Evolutionary conservation across 2,888 invertebrate genomes (phyloP).

Genomic region (Anorthoa munda): DNA sequence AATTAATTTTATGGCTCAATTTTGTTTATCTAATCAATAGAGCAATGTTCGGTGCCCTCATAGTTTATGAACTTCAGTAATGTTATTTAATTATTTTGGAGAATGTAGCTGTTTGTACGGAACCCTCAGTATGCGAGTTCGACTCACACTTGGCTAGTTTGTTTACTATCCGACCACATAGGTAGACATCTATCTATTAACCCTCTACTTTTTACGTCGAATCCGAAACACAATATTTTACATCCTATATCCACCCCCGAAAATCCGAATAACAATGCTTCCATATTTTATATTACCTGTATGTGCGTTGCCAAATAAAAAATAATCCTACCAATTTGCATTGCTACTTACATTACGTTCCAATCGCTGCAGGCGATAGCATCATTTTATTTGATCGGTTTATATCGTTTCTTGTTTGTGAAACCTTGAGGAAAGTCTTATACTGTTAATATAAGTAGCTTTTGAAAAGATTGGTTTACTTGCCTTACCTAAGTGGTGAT

Average conservation of each 20-base stretch:
- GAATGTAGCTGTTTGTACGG: too few relatives aligned
- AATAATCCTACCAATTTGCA: slow-evolving; percentile 73
- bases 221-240: slow-evolving; percentile 57
- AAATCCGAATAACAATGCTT: slow-evolving; percentile 74
- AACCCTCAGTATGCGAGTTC: too few relatives aligned
- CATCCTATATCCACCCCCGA: slow-evolving; percentile 64
- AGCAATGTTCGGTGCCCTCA: too few relatives aligned
- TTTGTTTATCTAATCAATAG: too few relatives aligned
- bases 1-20: too few relatives aligned
- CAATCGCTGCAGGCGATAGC: slow-evolving; percentile 65
- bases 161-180: too few relatives aligned
- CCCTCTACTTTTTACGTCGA: background rate
- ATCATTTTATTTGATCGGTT: slow-evolving; percentile 65
- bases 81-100: too few relatives aligned
- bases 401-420: slow-evolving; percentile 47
- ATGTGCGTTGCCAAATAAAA: slow-evolving; percentile 73
- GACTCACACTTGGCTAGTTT: too few relatives aligned
- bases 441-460: slow-evolving; percentile 1
- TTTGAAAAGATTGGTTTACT: background rate
- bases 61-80: too few relatives aligned
- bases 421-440: slow-evolving; percentile 1
- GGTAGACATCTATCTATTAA: too few relatives aligned
- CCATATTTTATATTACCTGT: slow-evolving; percentile 67
- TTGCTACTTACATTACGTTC: slow-evolving; percentile 62
- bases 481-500: background rate